These are phyloP conservation scores for Lophotriccus pileatus DNA, from an alignment of 2,797 vertebrate species.

Conservation along the genomic window DNA sequence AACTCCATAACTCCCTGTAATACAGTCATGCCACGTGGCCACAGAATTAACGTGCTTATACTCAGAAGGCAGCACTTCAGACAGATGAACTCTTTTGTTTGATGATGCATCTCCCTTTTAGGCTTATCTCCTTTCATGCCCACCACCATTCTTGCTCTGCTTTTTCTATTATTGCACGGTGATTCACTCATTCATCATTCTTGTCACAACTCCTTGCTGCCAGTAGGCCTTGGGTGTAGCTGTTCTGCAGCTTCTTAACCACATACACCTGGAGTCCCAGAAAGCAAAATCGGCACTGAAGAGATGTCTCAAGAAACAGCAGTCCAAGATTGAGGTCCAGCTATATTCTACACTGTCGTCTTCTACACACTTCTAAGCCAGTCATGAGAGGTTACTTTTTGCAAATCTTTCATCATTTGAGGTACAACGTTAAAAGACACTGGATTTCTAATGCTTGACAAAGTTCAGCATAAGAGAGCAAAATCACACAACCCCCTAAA, in stretches of 20 bases:
- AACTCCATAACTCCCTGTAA: accelerated
- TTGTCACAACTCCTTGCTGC: neutral
- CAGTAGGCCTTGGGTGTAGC: neutral
- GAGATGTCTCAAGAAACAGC: neutral
- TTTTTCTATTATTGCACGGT: neutral
- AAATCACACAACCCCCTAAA: neutral
- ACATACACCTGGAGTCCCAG: accelerated
- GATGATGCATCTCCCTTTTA: neutral
- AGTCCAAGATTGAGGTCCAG: neutral
- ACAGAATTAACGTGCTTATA: neutral
- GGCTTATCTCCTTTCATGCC: neutral
- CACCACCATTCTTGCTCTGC: neutral
- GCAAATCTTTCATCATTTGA: neutral
- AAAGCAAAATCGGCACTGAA: neutral
- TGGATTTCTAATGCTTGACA: neutral
- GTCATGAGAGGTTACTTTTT: neutral
- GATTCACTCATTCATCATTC: neutral
- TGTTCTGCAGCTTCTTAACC: neutral
- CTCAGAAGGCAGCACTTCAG: neutral
- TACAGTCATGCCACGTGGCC: neutral
- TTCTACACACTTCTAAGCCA: neutral
- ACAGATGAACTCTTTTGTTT: neutral
- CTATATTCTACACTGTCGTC: neutral
- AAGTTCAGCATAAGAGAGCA: neutral
- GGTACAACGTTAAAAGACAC: neutral